Base-by-base conservation (phyloP, 2,797 vertebrate species). In the Gambelia wislizenii region DNA sequence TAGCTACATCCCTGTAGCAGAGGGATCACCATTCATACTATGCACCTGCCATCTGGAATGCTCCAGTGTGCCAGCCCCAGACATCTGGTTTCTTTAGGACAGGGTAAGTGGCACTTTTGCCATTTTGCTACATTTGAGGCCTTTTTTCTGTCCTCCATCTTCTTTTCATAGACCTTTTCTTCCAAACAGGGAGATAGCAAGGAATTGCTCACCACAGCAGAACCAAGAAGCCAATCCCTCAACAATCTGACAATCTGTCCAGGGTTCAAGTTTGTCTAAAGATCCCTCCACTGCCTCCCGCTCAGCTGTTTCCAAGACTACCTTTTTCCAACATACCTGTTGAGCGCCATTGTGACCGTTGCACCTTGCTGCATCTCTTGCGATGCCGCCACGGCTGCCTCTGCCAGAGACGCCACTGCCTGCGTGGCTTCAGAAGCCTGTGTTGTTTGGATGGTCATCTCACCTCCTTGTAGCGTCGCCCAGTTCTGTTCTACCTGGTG, bases 401-500 rank as follows among this genome's bases (percentile, higher is more conserved):
- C 98, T 7, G 99, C 99, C 92, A 99, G 90, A 0, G 99, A 99
- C 0, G 98, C 99, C 69, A 99, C 99, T 0, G 99, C 99, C 96
- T 99, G 99, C 56, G 98, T 99, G 95, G 99, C 99, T 95, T 99
- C 99, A 0, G 99, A 99, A 0, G 99, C 98, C 96, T 99, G 98
- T 2, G 98, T 99, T 0, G 98, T 99, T 95, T 99, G 99, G 96
- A 99, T 99, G 44, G 99, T 99, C 99, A 99, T 99, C 95, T 99
- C 98, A 0, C 99, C 98, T 0, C 98, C 98, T 87, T 99, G 99
- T 79, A 99, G 96, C 18, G 98, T 98, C 33, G 99, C 98, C 99
- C 99, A 99, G 94, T 98, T 99, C 96, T 98, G 98, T 90, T 99
- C 99, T 94, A 99, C 98, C 98, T 98, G 80, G 6, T 14, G 91